Evolutionary conservation across 2,888 invertebrate genomes (phyloP), one percentile per base, ranked within the genome.

Genomic region (Odontothrips loti): DNA sequence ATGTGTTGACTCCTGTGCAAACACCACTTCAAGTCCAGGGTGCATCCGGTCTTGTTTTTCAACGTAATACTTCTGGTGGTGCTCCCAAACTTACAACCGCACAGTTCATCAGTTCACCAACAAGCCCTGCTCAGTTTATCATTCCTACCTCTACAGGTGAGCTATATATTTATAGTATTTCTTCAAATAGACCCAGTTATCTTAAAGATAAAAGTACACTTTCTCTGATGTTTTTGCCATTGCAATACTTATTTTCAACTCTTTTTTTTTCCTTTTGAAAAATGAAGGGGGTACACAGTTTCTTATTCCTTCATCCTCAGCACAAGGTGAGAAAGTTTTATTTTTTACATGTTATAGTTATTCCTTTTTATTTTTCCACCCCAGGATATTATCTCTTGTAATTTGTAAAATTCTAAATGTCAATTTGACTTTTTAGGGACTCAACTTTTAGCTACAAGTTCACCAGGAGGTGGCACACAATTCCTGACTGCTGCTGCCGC

Each of bases 1-100:
- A 93, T 84, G 93, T 94, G 17, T 86, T 94, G 80, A 93, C 94
- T 0, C 93, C 93, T 0, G 91, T 94, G 9, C 93, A 93, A 85
- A 89, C 88, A 83, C 82, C 83, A 9, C 82, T 75, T 0, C 68
- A 75, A 75, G 68, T 75, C 12, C 68, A 75, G 27, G 68, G 68
- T 27, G 9, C 68, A 75, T 27, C 68, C 11, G 68, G 68, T 10
- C 27, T 75, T 12, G 68, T 75, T 27, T 75, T 75, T 27, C 68
- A 75, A 27, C 68, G 68, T 27, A 75, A 75, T 27, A 27, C 68
- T 27, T 23, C 23, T 9, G 68, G 68, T 27, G 68, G 68, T 27
- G 68, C 68, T 11, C 68, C 68, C 27, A 75, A 75, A 75, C 68
- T 75, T 9, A 75, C 68, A 8, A 75, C 68, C 1, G 68, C 92